phyloP scores from a whole-genome alignment of 2,797 vertebrate species.

The Onychomys torridus region DNA sequence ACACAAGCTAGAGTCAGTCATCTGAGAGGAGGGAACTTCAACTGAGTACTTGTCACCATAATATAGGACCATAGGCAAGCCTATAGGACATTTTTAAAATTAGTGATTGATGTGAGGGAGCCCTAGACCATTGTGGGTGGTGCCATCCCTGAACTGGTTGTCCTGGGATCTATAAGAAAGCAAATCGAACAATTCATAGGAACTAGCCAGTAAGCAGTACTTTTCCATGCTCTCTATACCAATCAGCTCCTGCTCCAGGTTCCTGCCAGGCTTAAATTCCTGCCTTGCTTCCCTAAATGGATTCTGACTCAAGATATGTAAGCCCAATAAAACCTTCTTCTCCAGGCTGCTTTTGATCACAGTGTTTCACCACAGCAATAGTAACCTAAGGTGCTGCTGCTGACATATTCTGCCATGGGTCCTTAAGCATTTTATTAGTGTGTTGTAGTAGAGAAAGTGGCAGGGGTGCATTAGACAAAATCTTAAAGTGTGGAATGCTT shows the following conservation, averaged over 20 bases:
- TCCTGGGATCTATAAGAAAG: neutral
- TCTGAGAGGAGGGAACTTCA: neutral
- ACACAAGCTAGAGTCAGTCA: too few relatives aligned
- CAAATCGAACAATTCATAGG: accelerated
- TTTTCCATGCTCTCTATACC: neutral
- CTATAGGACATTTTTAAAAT: neutral
- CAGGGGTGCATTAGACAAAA: neutral
- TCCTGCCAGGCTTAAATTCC: neutral
- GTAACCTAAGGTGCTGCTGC: too few relatives aligned
- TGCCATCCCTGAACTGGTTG: neutral
- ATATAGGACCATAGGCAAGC: neutral
- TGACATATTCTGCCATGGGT: neutral
- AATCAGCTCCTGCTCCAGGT: neutral
- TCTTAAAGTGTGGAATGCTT: neutral
- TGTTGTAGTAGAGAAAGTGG: neutral
- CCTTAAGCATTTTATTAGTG: neutral
- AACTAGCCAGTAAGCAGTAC: neutral
- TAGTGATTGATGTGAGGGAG: neutral
- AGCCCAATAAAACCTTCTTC: neutral
- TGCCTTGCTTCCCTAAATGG: neutral
- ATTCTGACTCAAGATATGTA: neutral
- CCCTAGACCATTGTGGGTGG: neutral
- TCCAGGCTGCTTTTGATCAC: neutral
- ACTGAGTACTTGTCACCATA: too few relatives aligned
- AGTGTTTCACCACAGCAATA: neutral